Percentiles rank a stretch among this genome's conserved stretches.
These are phyloP conservation scores for Manis crassicaudata DNA, from an alignment of 2,797 vertebrate species.

Conservation along the genomic window DNA sequence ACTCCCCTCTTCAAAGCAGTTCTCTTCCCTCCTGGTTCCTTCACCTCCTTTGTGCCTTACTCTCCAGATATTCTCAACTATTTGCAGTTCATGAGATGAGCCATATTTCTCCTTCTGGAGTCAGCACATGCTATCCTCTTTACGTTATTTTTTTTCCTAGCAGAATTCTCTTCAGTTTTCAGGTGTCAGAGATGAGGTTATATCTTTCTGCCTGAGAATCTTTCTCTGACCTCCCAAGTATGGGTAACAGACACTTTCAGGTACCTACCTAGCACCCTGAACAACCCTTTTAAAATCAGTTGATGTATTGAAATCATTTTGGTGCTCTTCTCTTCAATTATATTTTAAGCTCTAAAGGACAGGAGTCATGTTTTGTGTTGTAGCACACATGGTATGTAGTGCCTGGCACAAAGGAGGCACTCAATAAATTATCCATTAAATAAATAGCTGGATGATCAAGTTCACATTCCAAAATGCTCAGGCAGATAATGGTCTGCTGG, in stretches of 20 bases:
- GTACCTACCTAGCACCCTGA: background rate
- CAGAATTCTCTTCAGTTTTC: background rate
- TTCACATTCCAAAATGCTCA: background rate
- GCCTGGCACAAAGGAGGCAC: background rate
- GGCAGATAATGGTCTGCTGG: background rate
- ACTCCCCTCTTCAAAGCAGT: background rate
- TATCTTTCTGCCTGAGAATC: background rate
- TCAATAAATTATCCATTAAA: background rate
- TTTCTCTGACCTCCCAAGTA: background rate
- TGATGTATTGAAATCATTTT: background rate
- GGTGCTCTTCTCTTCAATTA: background rate
- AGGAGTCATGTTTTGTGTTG: background rate
- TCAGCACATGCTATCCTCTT: background rate
- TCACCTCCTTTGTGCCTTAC: background rate
- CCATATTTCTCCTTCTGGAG: background rate
- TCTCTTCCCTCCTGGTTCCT: background rate
- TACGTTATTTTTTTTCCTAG: background rate
- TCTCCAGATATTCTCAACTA: background rate
- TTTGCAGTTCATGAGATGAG: background rate
- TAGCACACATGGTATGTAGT: background rate
- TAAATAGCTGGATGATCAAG: background rate
- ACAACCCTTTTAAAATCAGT: background rate
- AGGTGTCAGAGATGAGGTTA: background rate
- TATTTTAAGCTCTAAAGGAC: background rate
- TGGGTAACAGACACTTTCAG: background rate